Percentiles rank a stretch among this genome's conserved stretches.
phyloP scores from a whole-genome alignment of 2,113 vertebrate genomes.

The Melanotaenia duboulayi region DNA sequence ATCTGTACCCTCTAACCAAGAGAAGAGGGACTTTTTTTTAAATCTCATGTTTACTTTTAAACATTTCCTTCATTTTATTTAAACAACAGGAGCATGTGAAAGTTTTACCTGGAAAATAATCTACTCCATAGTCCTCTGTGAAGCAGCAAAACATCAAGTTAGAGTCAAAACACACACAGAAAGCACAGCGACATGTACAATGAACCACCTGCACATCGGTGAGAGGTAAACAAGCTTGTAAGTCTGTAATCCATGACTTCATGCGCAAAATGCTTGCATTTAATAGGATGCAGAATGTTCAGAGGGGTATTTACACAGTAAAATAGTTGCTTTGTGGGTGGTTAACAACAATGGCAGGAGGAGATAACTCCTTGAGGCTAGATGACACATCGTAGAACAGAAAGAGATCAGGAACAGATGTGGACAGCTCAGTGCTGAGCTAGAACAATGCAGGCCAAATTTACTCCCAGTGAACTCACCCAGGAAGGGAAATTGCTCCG shows the following conservation, averaged over 20 bases:
- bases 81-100: not conserved
- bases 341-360: slow-evolving; percentile 42
- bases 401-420: slow-evolving; percentile 62
- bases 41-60: not conserved
- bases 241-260: slow-evolving; percentile 54
- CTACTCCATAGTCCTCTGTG: slow-evolving; percentile 65
- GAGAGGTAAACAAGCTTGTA: slow-evolving; percentile 23
- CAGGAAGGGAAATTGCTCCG: slow-evolving; percentile 53
- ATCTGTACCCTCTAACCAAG: slow-evolving; percentile 11
- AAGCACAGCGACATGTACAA: slow-evolving; percentile 10
- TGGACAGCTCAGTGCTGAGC: slow-evolving; percentile 37
- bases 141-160: slow-evolving; percentile 38
- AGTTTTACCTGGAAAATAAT: slow-evolving; percentile 72
- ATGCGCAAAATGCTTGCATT: slow-evolving; percentile 57
- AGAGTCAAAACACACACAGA: slow-evolving; percentile 21
- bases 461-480: slow-evolving; percentile 71
- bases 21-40: not conserved
- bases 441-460: slow-evolving; percentile 33
- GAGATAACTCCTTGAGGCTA: slow-evolving; percentile 47
- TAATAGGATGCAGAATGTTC: slow-evolving; percentile 38
- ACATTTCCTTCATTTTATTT: not conserved
- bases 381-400: slow-evolving; percentile 63
- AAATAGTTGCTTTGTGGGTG: slow-evolving; percentile 39
- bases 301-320: slow-evolving; percentile 44
- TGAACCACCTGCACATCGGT: slow-evolving; percentile 34